phyloP scores from a whole-genome alignment of 2,888 invertebrate species.

The Steinernema hermaphroditum region DNA sequence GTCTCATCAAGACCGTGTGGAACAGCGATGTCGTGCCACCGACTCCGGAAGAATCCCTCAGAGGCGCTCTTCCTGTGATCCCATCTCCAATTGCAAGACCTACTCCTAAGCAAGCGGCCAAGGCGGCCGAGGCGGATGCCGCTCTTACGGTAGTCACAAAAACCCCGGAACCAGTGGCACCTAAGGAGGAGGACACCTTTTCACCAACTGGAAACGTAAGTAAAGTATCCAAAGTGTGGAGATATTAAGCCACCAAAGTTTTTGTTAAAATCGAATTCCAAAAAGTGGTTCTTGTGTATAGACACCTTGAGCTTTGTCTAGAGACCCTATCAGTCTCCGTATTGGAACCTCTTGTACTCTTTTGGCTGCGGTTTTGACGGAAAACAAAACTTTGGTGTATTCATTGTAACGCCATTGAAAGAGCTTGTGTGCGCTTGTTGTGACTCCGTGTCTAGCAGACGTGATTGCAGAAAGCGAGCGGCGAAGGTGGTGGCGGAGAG shows the following conservation, averaged over 20 bases:
- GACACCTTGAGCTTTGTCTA: too few species aligned
- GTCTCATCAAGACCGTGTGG: constrained; percentile 46
- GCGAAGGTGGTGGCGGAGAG: neutral
- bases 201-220: constrained; percentile 14
- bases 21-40: constrained; percentile 40
- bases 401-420: too few species aligned
- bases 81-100: constrained; percentile 57
- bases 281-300: too few species aligned
- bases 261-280: too few species aligned
- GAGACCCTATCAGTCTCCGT: too few species aligned
- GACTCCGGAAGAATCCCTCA: neutral
- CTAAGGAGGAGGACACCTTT: constrained; percentile 30
- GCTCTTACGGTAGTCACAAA: neutral
- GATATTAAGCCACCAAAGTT: too few species aligned
- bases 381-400: too few species aligned
- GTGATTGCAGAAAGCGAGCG: neutral
- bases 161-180: neutral
- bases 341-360: too few species aligned
- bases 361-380: too few species aligned
- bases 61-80: constrained; percentile 38
- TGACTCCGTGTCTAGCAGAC: neutral
- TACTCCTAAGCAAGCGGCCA: constrained; percentile 34
- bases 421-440: constrained; percentile 16
- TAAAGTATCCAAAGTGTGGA: too few species aligned
- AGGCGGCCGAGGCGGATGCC: neutral